Evolutionary conservation across 2,888 invertebrate genomes (phyloP).

Genomic region (Notodonta ziczac): DNA sequence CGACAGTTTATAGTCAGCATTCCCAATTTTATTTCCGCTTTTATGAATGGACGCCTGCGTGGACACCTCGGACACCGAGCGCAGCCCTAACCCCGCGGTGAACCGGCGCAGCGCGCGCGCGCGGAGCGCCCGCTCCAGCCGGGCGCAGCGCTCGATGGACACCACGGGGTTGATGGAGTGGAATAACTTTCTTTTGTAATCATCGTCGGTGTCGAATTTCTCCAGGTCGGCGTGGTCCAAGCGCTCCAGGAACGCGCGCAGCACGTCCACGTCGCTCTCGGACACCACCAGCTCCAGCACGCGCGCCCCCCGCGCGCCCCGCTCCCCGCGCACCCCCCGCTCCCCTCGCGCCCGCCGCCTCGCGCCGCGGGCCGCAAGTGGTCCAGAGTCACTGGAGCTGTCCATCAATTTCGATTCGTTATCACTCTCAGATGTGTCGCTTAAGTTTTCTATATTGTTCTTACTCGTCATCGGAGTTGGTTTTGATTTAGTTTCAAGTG

Average conservation of each 20-base stretch:
- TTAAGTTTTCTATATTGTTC: background rate
- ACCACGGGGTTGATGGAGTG: constrained; percentile 64
- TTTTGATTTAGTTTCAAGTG: background rate
- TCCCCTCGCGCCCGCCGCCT: background rate
- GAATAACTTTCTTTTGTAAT: constrained; percentile 47
- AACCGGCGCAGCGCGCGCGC: constrained; percentile 38
- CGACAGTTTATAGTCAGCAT: background rate
- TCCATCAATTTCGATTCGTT: background rate
- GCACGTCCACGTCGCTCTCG: constrained; percentile 43
- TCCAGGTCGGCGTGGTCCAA: constrained; percentile 41
- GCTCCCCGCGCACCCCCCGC: background rate
- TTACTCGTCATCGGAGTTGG: background rate
- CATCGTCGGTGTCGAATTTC: constrained; percentile 49
- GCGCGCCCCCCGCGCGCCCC: background rate
- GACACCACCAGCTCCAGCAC: constrained; percentile 50
- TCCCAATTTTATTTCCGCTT: background rate
- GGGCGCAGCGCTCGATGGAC: constrained; percentile 38
- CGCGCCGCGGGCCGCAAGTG: background rate
- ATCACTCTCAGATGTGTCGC: background rate
- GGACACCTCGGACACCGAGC: constrained; percentile 28
- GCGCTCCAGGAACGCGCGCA: constrained; percentile 43
- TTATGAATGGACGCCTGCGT: constrained; percentile 11
- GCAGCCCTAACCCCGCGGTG: constrained; percentile 48
- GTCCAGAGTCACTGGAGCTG: background rate
- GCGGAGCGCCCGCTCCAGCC: constrained; percentile 33